Evolutionary conservation across 2,797 vertebrate species (phyloP).

Genomic region (Gymnothorax reevesii): DNA sequence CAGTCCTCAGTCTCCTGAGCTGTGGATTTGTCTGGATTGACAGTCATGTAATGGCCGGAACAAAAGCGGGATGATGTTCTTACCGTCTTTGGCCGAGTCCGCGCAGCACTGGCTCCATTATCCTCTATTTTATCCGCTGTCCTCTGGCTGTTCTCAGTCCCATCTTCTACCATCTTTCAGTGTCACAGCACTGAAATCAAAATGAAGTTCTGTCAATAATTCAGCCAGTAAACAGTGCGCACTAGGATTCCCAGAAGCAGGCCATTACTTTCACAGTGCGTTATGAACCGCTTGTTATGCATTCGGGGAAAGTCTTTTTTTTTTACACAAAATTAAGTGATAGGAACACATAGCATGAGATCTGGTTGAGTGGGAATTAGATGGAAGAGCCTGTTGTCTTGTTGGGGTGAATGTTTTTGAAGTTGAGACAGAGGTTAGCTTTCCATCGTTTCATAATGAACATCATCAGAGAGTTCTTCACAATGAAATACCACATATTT

Average conservation of each 20-base stretch:
- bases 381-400: too few species aligned
- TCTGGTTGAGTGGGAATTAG: too few species aligned
- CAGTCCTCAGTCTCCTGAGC: neutral
- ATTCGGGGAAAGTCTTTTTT: too few species aligned
- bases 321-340: too few species aligned
- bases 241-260: neutral
- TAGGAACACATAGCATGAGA: too few species aligned
- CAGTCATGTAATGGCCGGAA: neutral
- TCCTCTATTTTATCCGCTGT: neutral
- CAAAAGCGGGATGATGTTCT: neutral
- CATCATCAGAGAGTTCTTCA: neutral
- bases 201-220: neutral
- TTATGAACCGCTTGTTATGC: too few species aligned
- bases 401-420: too few species aligned
- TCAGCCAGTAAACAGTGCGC: neutral
- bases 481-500: too few species aligned
- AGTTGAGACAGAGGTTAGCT: neutral
- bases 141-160: neutral
- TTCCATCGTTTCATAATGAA: neutral
- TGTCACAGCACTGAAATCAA: conserved; percentile 15
- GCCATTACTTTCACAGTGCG: too few species aligned
- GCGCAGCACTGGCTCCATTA: neutral
- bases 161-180: conserved; percentile 30
- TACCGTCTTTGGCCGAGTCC: conserved; percentile 22
- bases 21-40: neutral